Evolutionary conservation across 2,797 vertebrate species (phyloP).

Genomic region (Sarcophilus harrisii): DNA sequence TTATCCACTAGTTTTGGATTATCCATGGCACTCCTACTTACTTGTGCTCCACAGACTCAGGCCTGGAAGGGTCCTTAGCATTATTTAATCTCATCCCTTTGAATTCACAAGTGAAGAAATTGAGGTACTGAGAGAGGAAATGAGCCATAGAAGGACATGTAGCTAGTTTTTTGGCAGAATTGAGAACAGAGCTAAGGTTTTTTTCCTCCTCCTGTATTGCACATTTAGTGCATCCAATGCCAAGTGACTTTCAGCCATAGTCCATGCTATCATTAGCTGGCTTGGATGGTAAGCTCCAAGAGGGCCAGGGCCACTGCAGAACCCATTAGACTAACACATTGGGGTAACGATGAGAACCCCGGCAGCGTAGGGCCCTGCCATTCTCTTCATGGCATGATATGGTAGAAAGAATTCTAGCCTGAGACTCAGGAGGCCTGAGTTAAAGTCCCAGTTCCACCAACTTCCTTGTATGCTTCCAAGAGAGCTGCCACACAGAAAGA

Average conservation of each 20-base stretch:
- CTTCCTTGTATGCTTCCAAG: not conserved
- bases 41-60: not conserved
- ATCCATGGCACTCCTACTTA: not conserved
- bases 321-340: not conserved
- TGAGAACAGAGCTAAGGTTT: not conserved
- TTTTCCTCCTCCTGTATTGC: not conserved
- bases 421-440: not conserved
- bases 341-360: not conserved
- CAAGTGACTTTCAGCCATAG: not conserved
- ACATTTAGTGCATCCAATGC: not conserved
- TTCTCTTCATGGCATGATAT: not conserved
- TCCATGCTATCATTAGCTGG: not conserved
- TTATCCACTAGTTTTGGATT: not conserved
- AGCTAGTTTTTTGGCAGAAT: not conserved
- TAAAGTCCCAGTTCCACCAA: not conserved
- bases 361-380: not conserved
- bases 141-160: not conserved
- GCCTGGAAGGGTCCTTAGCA: not conserved
- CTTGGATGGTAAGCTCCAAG: not conserved
- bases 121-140: slow-evolving; percentile 3
- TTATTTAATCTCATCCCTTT: not conserved
- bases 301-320: not conserved
- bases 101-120: slow-evolving; percentile 35
- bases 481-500: not conserved
- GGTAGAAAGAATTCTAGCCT: not conserved